Percentiles rank a stretch among this genome's conserved stretches.
Conservation (phyloP, 2,113 vertebrate species). For the Sitta europaea region DNA sequence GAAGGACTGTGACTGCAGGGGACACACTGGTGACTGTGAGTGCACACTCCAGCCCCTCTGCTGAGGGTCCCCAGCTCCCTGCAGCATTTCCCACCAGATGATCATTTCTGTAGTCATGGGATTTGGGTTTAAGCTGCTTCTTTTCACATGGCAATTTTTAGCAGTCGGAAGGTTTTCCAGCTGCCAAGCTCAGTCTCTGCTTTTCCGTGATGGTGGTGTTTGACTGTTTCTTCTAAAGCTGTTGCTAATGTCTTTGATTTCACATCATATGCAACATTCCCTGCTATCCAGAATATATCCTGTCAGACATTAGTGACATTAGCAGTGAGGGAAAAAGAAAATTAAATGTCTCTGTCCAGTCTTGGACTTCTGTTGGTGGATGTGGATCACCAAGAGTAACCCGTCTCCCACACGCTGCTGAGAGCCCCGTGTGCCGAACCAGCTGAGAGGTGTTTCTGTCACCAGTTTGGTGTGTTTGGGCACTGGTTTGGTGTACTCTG, state of each 20-base stretch:
- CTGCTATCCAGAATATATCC: not conserved
- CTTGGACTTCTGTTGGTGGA: no score
- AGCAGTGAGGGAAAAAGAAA: not conserved
- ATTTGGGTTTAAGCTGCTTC: not conserved
- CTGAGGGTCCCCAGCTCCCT: no score
- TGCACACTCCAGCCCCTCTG: no score
- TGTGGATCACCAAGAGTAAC: rapidly evolving
- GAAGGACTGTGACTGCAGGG: rapidly evolving
- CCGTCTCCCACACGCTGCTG: rapidly evolving
- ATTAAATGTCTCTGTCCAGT: not conserved
- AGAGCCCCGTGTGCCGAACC: rapidly evolving
- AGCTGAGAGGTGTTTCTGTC: not conserved
- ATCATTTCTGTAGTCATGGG: not conserved
- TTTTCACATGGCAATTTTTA: not conserved
- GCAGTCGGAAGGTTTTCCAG: not conserved
- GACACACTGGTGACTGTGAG: rapidly evolving
- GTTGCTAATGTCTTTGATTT: not conserved
- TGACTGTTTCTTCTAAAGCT: not conserved
- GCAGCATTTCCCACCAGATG: rapidly evolving
- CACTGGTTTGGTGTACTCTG: rapidly evolving
- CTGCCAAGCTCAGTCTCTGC: not conserved
- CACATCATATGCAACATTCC: not conserved
- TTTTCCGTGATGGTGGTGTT: rapidly evolving
- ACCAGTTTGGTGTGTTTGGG: not conserved
- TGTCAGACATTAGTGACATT: not conserved